Percentiles rank a stretch among this genome's conserved stretches.
These are phyloP conservation scores for Sarcophaga variegata DNA, from an alignment of 2,888 invertebrate genomes.

Conservation along the genomic window DNA sequence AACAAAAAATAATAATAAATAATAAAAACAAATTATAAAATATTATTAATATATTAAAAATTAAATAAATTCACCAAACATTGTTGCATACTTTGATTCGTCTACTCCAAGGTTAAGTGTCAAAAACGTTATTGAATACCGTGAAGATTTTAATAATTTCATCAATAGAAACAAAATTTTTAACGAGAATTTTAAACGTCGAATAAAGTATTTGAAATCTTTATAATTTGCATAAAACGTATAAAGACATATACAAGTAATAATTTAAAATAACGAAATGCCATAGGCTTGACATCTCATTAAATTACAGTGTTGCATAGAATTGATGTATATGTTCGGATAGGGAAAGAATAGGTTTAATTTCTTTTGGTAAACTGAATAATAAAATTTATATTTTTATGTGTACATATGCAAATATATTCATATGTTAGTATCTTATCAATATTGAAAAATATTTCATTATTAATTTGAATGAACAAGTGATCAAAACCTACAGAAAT, in stretches of 20 bases:
- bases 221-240: too few species aligned
- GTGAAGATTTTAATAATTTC: slow-evolving; percentile 18
- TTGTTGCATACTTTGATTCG: not conserved
- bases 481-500: too few species aligned
- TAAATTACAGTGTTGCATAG: not conserved
- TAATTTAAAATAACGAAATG: not conserved
- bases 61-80: not conserved
- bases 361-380: not conserved
- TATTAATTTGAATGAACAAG: too few species aligned
- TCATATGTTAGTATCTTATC: too few species aligned
- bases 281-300: not conserved
- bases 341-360: not conserved
- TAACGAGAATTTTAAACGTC: slow-evolving; percentile 14
- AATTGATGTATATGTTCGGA: too few species aligned
- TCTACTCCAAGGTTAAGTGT: slow-evolving; percentile 34
- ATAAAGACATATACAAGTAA: not conserved
- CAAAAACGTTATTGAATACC: slow-evolving; percentile 42
- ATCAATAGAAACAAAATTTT: not conserved
- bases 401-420: too few species aligned
- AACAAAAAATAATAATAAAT: too few species aligned
- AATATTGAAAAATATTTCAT: too few species aligned
- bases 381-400: not conserved
- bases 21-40: too few species aligned
- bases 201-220: not conserved
- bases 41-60: too few species aligned